Evolutionary conservation across 2,888 invertebrate species (phyloP).

Genomic region (Oxytorus armatus): DNA sequence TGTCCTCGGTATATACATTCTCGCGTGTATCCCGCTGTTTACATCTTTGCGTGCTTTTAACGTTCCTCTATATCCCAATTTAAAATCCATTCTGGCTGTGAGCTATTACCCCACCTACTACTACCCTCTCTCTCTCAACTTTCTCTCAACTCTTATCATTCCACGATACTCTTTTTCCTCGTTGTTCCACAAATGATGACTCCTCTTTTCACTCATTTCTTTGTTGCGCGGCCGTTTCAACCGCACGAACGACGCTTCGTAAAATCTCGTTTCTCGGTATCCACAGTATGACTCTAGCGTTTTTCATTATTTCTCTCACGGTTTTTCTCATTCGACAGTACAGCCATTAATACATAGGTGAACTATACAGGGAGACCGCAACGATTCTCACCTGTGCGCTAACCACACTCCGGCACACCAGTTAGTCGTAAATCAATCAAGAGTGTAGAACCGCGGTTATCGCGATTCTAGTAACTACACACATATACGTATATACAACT

Average conservation of each 20-base stretch:
- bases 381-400: slow-evolving; percentile 68
- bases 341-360: slow-evolving; percentile 18
- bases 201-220: slow-evolving; percentile 10
- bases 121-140: not conserved
- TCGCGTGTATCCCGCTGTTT: slow-evolving; percentile 39
- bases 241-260: not conserved
- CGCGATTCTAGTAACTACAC: slow-evolving; percentile 45
- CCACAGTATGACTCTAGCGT: slow-evolving; percentile 2
- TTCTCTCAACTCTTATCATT: not conserved
- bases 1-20: not conserved
- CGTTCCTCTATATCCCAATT: slow-evolving; percentile 52
- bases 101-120: slow-evolving; percentile 29
- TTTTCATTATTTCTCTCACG: slow-evolving; percentile 14
- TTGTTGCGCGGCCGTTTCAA: slow-evolving; percentile 4
- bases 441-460: slow-evolving; percentile 62
- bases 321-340: slow-evolving; percentile 41
- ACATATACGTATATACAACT: slow-evolving; percentile 15
- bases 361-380: slow-evolving; percentile 40
- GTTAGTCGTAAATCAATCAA: slow-evolving; percentile 70
- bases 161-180: slow-evolving; percentile 4
- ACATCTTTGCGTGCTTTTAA: slow-evolving; percentile 33
- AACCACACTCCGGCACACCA: slow-evolving; percentile 46
- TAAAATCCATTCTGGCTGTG: slow-evolving; percentile 45
- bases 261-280: slow-evolving; percentile 14
- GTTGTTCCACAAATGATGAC: not conserved